Evolutionary conservation across 92 coral and sea anemone species (phyloP).

Genomic region (Isaurus tuberculatus): DNA sequence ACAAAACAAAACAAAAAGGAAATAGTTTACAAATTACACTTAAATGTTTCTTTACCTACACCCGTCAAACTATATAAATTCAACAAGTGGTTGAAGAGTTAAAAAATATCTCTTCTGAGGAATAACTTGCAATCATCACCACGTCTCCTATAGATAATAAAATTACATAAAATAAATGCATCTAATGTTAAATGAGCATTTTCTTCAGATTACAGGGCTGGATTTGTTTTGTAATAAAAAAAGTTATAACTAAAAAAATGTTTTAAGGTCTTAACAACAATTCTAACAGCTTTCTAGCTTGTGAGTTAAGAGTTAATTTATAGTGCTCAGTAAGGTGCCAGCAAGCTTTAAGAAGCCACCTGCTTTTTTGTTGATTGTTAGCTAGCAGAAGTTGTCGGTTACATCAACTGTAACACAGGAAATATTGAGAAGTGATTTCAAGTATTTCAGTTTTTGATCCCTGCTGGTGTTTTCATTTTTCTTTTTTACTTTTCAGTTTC

Average conservation of each 20-base stretch:
- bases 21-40: neutral
- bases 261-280: too few species aligned
- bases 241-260: too few species aligned
- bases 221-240: neutral
- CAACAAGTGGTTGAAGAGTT: slow-evolving; percentile 34
- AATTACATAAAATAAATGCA: too few species aligned
- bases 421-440: neutral
- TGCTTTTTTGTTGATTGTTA: slow-evolving; percentile 8
- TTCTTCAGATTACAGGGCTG: neutral
- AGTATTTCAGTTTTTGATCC: neutral
- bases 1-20: slow-evolving; percentile 5
- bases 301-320: neutral
- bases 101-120: neutral
- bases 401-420: neutral
- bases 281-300: too few species aligned
- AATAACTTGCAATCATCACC: neutral
- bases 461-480: neutral
- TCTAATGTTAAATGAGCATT: too few species aligned
- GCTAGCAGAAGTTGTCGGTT: neutral
- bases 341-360: slow-evolving; percentile 32
- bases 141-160: too few species aligned
- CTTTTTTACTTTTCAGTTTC: neutral
- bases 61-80: neutral
- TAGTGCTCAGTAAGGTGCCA: neutral
- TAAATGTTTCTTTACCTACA: neutral